Percentiles rank a stretch among this genome's conserved stretches.
These are phyloP conservation scores for Chorisops tibialis DNA, from an alignment of 2,888 invertebrate genomes.

Conservation along the genomic window DNA sequence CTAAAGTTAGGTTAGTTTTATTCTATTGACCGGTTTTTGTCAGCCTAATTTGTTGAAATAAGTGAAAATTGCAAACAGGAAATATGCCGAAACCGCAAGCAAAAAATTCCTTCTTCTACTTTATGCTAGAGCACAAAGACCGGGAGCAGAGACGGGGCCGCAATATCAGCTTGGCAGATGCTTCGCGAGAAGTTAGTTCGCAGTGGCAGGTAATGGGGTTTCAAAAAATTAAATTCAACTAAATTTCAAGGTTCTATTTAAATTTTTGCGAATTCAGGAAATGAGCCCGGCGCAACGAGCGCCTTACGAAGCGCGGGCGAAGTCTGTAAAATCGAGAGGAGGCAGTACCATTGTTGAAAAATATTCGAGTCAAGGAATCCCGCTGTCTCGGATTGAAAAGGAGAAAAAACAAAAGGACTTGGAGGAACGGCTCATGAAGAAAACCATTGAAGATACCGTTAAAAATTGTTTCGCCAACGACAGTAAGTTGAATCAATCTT, in stretches of 20 bases:
- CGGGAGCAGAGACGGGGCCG: constrained; percentile 5
- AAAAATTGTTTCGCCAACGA: constrained; percentile 4
- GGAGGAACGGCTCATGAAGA: constrained; percentile 40
- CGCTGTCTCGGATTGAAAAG: constrained; percentile 37
- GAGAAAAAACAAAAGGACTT: constrained; percentile 37
- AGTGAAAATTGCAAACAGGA: too few species aligned
- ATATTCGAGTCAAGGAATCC: constrained; percentile 41
- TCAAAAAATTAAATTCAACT: background rate
- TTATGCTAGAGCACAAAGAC: constrained; percentile 10
- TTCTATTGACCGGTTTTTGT: too few species aligned
- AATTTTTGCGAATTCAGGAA: background rate
- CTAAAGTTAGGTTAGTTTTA: too few species aligned
- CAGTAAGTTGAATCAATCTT: too few species aligned
- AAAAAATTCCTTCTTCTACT: constrained; percentile 16
- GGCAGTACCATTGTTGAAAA: constrained; percentile 31
- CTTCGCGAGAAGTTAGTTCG: background rate
- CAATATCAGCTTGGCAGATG: background rate
- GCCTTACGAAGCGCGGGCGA: constrained; percentile 6
- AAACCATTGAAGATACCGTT: constrained; percentile 41
- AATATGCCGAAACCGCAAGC: constrained; percentile 20
- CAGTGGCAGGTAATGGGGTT: constrained; percentile 18
- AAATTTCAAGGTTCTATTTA: background rate
- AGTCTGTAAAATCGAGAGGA: background rate
- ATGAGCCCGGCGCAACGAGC: constrained; percentile 6
- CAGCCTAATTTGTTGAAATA: too few species aligned